A percentile compares a stretch with the other conserved stretches of the same genome.
Evolutionary conservation across 2,797 vertebrate species (phyloP).

Genomic region (Lemur catta): DNA sequence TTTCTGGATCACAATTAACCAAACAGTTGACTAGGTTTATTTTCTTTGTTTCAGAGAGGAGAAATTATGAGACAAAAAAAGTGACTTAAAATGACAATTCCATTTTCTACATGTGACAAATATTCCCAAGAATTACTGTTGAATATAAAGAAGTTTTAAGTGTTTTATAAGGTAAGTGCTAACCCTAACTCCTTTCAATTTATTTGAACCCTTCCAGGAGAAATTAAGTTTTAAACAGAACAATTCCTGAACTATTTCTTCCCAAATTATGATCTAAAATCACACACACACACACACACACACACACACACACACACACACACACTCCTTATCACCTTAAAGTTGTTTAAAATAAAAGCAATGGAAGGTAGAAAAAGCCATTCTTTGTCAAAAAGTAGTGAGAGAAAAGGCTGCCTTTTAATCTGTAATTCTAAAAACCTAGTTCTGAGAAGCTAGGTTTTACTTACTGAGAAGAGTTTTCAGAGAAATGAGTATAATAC

Average conservation of each 20-base stretch:
- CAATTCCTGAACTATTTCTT: slow-evolving; percentile 10
- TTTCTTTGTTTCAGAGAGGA: slow-evolving; percentile 19
- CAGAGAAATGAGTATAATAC: background rate
- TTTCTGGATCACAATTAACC: slow-evolving; percentile 11
- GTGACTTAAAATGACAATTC: slow-evolving; percentile 4
- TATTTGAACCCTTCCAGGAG: slow-evolving; percentile 22
- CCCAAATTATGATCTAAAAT: background rate
- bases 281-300: background rate
- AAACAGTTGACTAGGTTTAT: slow-evolving; percentile 4
- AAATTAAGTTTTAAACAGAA: slow-evolving; percentile 44
- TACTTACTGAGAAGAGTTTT: background rate
- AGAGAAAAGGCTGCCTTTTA: slow-evolving; percentile 9
- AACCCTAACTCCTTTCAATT: slow-evolving; percentile 23
- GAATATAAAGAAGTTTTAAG: slow-evolving; percentile 25
- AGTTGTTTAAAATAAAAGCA: slow-evolving; percentile 44
- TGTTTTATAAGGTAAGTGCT: slow-evolving; percentile 40
- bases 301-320: background rate
- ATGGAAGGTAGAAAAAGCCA: background rate
- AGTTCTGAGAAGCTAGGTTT: background rate
- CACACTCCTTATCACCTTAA: background rate
- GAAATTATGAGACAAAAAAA: background rate
- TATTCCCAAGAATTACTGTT: slow-evolving; percentile 9
- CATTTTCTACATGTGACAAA: slow-evolving; percentile 3
- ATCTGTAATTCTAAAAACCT: slow-evolving; percentile 5
- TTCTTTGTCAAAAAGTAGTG: background rate